phyloP scores from a whole-genome alignment of 2,113 vertebrate genomes.

The Ictalurus furcatus region DNA sequence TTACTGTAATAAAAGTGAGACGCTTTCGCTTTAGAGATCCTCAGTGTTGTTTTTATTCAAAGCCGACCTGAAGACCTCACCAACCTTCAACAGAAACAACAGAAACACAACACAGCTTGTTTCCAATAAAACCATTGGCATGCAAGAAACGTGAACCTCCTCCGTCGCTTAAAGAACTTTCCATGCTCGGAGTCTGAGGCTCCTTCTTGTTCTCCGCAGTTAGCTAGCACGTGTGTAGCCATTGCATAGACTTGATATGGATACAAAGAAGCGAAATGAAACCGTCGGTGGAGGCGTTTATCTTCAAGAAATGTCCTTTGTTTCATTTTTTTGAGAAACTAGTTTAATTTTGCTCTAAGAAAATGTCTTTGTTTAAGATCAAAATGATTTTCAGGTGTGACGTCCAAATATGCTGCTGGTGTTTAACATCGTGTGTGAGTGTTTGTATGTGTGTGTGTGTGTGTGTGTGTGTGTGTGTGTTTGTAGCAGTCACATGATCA shows the following conservation, averaged over 20 bases:
- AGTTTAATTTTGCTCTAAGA: background rate
- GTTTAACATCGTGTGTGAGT: background rate
- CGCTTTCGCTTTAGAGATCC: background rate
- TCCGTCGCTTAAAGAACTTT: background rate
- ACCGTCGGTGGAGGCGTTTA: background rate
- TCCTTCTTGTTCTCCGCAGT: conserved; percentile 1
- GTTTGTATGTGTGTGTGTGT: background rate
- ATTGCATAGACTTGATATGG: conserved; percentile 54
- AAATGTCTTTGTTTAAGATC: background rate
- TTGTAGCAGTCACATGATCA: background rate
- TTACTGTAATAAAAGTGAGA: conserved; percentile 17
- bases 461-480: background rate
- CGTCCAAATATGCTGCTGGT: conserved; percentile 12
- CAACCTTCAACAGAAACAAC: conserved; percentile 15
- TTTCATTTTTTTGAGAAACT: background rate
- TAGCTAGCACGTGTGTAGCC: conserved; percentile 16
- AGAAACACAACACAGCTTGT: conserved; percentile 46
- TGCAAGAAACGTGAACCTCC: conserved; percentile 37
- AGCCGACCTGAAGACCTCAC: conserved; percentile 29
- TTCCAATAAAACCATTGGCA: conserved; percentile 12
- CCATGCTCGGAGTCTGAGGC: conserved; percentile 10
- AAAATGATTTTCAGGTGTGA: background rate
- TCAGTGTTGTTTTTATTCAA: conserved; percentile 49
- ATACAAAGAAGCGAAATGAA: conserved; percentile 6
- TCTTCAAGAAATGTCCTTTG: background rate